These are phyloP conservation scores for Forficula auricularia DNA, from an alignment of 1,140 invertebrate species.

Conservation along the genomic window DNA sequence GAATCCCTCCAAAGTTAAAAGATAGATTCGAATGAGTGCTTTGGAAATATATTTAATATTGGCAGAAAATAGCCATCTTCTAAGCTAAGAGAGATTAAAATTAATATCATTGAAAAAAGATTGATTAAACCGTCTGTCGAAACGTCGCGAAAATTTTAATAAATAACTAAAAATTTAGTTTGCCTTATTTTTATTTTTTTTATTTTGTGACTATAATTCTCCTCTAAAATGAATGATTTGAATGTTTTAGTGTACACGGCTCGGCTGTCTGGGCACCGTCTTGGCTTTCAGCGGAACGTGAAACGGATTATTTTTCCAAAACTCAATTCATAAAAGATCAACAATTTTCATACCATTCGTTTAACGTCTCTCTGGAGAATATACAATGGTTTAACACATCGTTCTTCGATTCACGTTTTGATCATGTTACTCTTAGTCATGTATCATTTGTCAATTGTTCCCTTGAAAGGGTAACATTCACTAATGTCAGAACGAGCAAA, in stretches of 20 bases:
- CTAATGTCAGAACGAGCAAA: conserved; percentile 28
- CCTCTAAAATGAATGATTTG: conserved; percentile 26
- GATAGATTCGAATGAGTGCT: too few species aligned
- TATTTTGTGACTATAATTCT: conserved; percentile 26
- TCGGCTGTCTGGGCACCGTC: conserved; percentile 21
- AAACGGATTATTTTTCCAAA: conserved; percentile 23
- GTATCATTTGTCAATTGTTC: conserved; percentile 28
- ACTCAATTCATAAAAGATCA: conserved; percentile 17
- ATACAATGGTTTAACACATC: conserved; percentile 26
- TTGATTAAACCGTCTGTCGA: too few species aligned
- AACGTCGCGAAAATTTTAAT: conserved; percentile 17
- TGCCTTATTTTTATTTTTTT: conserved; percentile 25
- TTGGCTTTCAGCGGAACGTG: conserved; percentile 17
- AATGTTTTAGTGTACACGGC: conserved; percentile 18
- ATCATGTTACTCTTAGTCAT: conserved; percentile 29
- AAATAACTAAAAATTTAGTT: conserved; percentile 16
- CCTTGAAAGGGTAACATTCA: conserved; percentile 26
- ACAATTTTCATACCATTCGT: conserved; percentile 18
- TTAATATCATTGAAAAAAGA: too few species aligned
- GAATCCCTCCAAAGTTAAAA: too few species aligned
- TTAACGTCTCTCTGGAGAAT: conserved; percentile 30
- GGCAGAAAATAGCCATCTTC: too few species aligned
- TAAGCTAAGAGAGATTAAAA: too few species aligned
- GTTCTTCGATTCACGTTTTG: conserved; percentile 29
- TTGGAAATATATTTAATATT: too few species aligned